Evolutionary conservation across 1,140 invertebrate genomes (phyloP), one percentile per base, ranked within the genome.

Genomic region (Brachionus rotundiformis): DNA sequence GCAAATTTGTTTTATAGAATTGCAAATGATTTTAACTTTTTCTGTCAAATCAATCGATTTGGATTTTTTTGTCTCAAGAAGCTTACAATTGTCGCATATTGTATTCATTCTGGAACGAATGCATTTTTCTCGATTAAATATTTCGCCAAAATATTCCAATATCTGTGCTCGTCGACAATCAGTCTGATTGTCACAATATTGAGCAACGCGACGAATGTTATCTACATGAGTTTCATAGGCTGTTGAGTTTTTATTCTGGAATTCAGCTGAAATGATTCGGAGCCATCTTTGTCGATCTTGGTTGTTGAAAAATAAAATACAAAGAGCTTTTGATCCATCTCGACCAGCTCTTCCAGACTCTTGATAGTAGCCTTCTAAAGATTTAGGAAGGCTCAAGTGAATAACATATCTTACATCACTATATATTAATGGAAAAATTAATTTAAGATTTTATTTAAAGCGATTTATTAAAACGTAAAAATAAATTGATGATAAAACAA

Each of bases 281-380:
- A 63, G 31, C 39, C 76, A 47, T 63, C 31, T 81, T n/a, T 73
- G 33, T 41, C 54, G 8, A 87, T 98, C 96, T 1, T 87, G 82
- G 85, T 95, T 96, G 83, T 90, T 91, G 87, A 96, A 98, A 88
- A 92, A 97, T 0, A 98, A 88, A 82, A 95, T 90, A 85, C 95
- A 98, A 82, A 91, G 88, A 10, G 84, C 92, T 10, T 90, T 87
- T 82, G 93, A 91, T 0, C 94, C 94, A 89, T 98, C 96, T 81
- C 96, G 89, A 1, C 97, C 97, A 25, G 96, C 95, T 61, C 96
- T 90, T 11, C 97, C 97, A 63, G 95, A 93, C 89, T 99, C 97
- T 88, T 99, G 97, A 89, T 99, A 99, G 86, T 96, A 98, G 1
- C 95, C 94, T 89, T 99, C 96, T 84, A 99, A 92, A 16, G 94